phyloP scores from a whole-genome alignment of 2,888 invertebrate genomes.

The Heliconius charithonia region DNA sequence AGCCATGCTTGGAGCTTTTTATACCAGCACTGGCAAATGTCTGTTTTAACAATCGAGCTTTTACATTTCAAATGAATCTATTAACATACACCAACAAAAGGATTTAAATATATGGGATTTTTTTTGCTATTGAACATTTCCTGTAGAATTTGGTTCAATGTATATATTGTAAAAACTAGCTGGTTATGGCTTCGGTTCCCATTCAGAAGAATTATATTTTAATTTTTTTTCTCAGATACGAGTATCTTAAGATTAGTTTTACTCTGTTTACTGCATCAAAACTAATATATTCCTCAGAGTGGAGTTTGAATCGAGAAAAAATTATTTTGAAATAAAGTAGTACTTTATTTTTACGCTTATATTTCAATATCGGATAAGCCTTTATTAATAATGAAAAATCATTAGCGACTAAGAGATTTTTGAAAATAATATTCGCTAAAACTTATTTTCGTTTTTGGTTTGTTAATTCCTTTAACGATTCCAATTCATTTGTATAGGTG shows the following conservation, averaged over 20 bases:
- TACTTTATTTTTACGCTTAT: not conserved
- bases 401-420: not conserved
- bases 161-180: not conserved
- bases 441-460: not conserved
- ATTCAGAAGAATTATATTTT: too few relatives aligned
- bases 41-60: constrained; percentile 14
- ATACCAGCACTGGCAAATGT: constrained; percentile 5
- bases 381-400: not conserved
- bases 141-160: not conserved
- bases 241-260: too few relatives aligned
- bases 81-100: constrained; percentile 26
- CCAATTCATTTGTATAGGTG: too few relatives aligned
- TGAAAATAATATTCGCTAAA: not conserved
- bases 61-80: constrained; percentile 29
- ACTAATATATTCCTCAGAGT: not conserved
- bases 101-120: constrained; percentile 17
- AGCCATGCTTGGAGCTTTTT: constrained; percentile 17
- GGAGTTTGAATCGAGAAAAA: not conserved
- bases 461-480: too few relatives aligned
- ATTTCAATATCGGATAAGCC: not conserved
- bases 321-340: not conserved
- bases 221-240: too few relatives aligned
- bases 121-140: constrained; percentile 14
- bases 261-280: too few relatives aligned
- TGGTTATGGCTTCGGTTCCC: too few relatives aligned